Conservation (phyloP, 2,888 invertebrate species). For the Lordiphosa andalusiaca region DNA sequence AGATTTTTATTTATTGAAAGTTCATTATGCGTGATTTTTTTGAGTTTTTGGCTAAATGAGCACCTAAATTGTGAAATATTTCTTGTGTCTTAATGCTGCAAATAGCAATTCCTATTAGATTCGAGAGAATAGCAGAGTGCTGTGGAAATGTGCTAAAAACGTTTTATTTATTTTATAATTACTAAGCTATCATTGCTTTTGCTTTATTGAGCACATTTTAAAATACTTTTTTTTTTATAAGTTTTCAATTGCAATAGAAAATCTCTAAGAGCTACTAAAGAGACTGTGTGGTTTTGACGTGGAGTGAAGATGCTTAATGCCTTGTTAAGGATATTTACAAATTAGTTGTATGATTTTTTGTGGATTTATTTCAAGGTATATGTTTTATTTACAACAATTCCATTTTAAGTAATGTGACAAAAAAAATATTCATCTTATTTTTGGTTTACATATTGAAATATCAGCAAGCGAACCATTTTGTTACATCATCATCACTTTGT, state of each 20-base stretch:
- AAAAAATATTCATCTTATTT: background rate
- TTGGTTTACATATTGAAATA: too few species aligned
- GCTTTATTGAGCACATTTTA: conserved; percentile 62
- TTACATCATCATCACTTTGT: too few species aligned
- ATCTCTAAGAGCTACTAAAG: conserved; percentile 54
- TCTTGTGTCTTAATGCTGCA: conserved; percentile 43
- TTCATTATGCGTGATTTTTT: conserved; percentile 35
- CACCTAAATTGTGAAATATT: conserved; percentile 48
- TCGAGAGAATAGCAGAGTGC: conserved; percentile 32
- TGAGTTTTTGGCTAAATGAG: conserved; percentile 22
- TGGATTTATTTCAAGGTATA: conserved; percentile 9
- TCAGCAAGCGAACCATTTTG: too few species aligned
- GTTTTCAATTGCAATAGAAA: conserved; percentile 48
- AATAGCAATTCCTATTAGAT: conserved; percentile 43
- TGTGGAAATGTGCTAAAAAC: conserved; percentile 39
- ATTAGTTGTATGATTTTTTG: conserved; percentile 21
- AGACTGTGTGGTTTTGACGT: conserved; percentile 41
- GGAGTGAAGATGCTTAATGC: conserved; percentile 64
- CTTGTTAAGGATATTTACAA: conserved; percentile 63
- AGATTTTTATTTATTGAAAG: conserved; percentile 44
- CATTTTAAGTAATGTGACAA: conserved; percentile 29
- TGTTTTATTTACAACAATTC: conserved; percentile 12
- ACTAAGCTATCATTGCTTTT: conserved; percentile 14
- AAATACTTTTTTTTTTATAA: conserved; percentile 59
- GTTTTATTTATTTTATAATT: conserved; percentile 10